A percentile compares a stretch with the other conserved stretches of the same genome.
These are phyloP conservation scores for Calliphora vicina DNA, from an alignment of 1,140 invertebrate species.

Conservation along the genomic window DNA sequence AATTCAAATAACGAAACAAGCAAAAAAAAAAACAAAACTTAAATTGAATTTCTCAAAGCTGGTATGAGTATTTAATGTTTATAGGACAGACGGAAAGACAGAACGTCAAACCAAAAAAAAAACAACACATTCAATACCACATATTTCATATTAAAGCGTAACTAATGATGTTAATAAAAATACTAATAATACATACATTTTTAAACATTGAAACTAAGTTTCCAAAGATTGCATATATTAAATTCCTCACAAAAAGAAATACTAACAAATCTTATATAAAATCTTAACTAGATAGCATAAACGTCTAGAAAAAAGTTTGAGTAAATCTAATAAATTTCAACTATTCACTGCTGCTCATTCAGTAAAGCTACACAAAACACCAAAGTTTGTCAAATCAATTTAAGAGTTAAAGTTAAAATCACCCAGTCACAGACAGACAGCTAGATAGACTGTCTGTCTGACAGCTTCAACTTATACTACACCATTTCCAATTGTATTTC, in stretches of 20 bases:
- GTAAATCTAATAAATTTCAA: background rate
- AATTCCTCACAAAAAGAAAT: background rate
- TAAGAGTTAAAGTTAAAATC: background rate
- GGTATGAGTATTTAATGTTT: background rate
- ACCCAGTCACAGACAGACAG: background rate
- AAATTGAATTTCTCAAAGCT: background rate
- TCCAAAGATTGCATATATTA: constrained; percentile 20
- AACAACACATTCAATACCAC: background rate
- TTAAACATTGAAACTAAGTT: background rate
- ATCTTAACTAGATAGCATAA: background rate
- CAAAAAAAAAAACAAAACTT: background rate
- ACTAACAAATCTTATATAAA: background rate
- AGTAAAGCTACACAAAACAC: background rate
- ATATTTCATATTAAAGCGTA: constrained; percentile 13
- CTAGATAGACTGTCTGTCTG: background rate
- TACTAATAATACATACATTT: constrained; percentile 14
- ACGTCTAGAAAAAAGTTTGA: background rate
- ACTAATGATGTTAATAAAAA: constrained; percentile 26
- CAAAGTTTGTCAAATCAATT: constrained; percentile 2
- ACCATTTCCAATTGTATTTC: too few species aligned
- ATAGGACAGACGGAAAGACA: background rate
- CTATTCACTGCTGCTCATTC: background rate
- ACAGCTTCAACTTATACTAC: too few species aligned
- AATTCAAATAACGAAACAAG: background rate
- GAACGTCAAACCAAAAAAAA: background rate